These are phyloP conservation scores for Dryas iulia DNA, from an alignment of 1,140 invertebrate genomes.

Conservation along the genomic window DNA sequence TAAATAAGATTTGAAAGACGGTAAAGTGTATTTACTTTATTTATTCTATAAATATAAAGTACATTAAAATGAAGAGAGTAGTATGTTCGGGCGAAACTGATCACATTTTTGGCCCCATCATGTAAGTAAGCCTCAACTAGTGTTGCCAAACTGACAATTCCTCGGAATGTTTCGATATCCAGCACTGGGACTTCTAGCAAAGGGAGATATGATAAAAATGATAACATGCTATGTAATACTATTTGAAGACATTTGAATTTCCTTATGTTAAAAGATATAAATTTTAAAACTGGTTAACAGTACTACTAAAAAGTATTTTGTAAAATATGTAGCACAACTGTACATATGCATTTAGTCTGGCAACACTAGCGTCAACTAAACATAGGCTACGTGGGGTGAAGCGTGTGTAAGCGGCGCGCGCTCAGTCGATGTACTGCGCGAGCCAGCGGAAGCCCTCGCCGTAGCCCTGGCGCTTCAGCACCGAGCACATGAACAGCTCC, in stretches of 20 bases:
- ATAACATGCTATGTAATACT: not conserved
- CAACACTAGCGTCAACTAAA: conserved; percentile 12
- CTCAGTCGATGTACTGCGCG: conserved; percentile 97
- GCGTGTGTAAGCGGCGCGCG: conserved; percentile 41
- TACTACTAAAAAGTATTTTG: not conserved
- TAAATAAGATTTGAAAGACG: not conserved
- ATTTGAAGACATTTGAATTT: not conserved
- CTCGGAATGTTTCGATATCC: not conserved
- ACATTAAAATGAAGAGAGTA: conserved; percentile 3
- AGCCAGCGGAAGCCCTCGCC: conserved; percentile 99
- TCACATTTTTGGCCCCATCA: conserved; percentile 8
- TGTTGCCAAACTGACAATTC: not conserved
- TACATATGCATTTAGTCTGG: not conserved
- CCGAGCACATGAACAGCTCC: conserved; percentile 99
- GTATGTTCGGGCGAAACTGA: not conserved
- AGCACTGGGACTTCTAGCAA: not conserved
- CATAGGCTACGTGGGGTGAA: conserved; percentile 34
- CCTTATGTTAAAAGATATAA: not conserved
- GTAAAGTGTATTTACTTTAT: not conserved
- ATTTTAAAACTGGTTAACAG: not conserved
- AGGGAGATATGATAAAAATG: not conserved
- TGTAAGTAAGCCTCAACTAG: not conserved
- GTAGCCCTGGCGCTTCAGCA: conserved; percentile 99
- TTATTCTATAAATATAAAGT: conserved; percentile 3
- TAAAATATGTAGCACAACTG: not conserved